phyloP scores from a whole-genome alignment of 23 tunicate species.

The Corella eumyota region DNA sequence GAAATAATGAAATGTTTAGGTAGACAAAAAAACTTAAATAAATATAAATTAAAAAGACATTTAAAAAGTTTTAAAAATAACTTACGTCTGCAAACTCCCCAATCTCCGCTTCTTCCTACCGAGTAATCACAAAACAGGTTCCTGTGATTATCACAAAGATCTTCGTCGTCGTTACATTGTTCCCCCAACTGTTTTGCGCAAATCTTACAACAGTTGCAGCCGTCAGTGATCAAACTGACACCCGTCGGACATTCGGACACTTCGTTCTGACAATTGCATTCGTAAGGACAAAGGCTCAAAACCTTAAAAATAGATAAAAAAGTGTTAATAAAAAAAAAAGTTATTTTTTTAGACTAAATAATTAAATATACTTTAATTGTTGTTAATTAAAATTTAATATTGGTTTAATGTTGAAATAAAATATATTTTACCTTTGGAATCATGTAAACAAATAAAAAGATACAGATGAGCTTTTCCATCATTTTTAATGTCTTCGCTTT shows the following conservation, averaged over 20 bases:
- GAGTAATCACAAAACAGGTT: conserved; percentile 52
- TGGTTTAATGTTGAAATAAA: too few species aligned
- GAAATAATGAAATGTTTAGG: neutral
- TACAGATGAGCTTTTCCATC: too few species aligned
- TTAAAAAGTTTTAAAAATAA: too few species aligned
- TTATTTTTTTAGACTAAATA: too few species aligned
- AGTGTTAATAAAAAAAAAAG: too few species aligned
- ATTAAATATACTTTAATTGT: too few species aligned
- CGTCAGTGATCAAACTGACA: conserved; percentile 49
- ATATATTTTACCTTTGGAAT: too few species aligned
- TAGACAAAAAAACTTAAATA: too few species aligned
- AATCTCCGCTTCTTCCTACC: conserved; percentile 20
- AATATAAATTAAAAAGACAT: too few species aligned
- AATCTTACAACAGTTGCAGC: conserved; percentile 78
- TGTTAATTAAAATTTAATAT: too few species aligned
- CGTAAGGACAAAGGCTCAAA: conserved; percentile 35
- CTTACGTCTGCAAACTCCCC: conserved; percentile 65
- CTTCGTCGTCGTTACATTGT: conserved; percentile 32
- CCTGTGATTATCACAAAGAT: conserved; percentile 41
- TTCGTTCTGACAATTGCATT: conserved; percentile 44
- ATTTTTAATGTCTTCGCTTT: too few species aligned
- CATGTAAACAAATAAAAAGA: too few species aligned
- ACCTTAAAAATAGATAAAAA: conserved; percentile 9
- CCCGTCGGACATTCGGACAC: conserved; percentile 46
- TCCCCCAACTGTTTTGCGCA: conserved; percentile 63